A percentile compares a stretch with the other conserved stretches of the same genome.
Conservation (phyloP, 2,888 invertebrate species). For the Leucozona laternaria region DNA sequence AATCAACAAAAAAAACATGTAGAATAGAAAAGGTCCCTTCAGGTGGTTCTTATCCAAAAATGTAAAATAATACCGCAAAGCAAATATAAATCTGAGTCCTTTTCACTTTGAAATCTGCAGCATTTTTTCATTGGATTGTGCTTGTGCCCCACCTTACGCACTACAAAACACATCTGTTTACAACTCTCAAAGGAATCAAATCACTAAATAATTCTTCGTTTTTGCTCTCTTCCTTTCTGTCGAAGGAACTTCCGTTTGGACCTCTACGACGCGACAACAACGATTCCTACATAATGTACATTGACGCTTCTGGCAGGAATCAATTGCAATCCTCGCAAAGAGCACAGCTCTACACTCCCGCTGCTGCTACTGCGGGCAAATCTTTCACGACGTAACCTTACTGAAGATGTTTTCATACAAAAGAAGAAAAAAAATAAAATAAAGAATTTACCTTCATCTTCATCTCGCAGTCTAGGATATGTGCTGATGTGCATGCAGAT, state of each 20-base stretch:
- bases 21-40: constrained; percentile 51
- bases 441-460: constrained; percentile 48
- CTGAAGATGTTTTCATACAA: constrained; percentile 14
- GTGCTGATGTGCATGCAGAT: constrained; percentile 62
- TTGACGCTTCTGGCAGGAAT: constrained; percentile 61
- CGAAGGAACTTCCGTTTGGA: constrained; percentile 67
- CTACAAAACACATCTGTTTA: constrained; percentile 69
- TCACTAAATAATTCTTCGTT: constrained; percentile 44
- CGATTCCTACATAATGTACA: constrained; percentile 17
- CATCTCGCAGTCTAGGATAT: constrained; percentile 10
- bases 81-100: constrained; percentile 70
- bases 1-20: not conserved
- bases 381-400: constrained; percentile 33
- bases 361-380: constrained; percentile 14
- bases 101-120: constrained; percentile 65
- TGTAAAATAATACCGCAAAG: constrained; percentile 71
- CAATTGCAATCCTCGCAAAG: constrained; percentile 61
- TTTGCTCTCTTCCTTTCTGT: constrained; percentile 25
- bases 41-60: constrained; percentile 70
- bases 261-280: constrained; percentile 33
- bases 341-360: constrained; percentile 17
- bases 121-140: constrained; percentile 48
- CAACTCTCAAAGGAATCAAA: constrained; percentile 57
- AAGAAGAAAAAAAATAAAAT: constrained; percentile 14
- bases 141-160: constrained; percentile 74